Conservation (phyloP, 2,113 vertebrate genomes). For the human (Homo sapiens) region DNA sequence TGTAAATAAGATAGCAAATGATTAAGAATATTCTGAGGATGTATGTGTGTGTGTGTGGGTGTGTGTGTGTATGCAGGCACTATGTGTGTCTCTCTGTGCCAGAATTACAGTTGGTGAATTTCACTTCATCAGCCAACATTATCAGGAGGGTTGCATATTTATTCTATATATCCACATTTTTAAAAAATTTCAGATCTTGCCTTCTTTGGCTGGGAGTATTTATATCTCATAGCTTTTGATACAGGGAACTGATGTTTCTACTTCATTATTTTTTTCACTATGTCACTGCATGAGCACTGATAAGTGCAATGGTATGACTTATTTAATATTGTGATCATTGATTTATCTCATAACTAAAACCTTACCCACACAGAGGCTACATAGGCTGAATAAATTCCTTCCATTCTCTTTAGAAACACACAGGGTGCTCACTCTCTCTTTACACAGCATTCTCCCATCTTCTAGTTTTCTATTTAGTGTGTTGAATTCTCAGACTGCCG, state of each 20-base stretch:
- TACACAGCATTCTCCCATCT: neutral
- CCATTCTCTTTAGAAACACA: neutral
- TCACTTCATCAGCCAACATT: slow-evolving; percentile 63
- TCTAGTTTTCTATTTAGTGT: neutral
- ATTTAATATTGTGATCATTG: neutral
- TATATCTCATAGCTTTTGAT: slow-evolving; percentile 44
- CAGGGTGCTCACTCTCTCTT: neutral
- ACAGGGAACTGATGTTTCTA: neutral
- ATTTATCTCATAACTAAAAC: neutral
- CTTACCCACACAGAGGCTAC: neutral
- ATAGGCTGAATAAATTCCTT: neutral
- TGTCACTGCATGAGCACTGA: neutral
- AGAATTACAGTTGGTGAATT: slow-evolving; percentile 63
- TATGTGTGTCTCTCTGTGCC: neutral
- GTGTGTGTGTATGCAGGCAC: neutral
- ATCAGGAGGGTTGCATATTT: slow-evolving; percentile 61
- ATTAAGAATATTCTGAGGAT: slow-evolving; percentile 55
- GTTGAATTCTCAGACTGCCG: neutral
- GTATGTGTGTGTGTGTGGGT: neutral
- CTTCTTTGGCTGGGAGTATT: slow-evolving; percentile 58
- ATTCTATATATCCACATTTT: slow-evolving; percentile 48
- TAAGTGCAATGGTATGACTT: neutral
- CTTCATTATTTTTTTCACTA: slow-evolving; percentile 28
- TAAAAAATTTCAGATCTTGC: slow-evolving; percentile 17
- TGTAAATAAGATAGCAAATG: slow-evolving; percentile 76